These are phyloP conservation scores for Lineus longissimus DNA, from an alignment of 1,140 invertebrate genomes.

Conservation along the genomic window DNA sequence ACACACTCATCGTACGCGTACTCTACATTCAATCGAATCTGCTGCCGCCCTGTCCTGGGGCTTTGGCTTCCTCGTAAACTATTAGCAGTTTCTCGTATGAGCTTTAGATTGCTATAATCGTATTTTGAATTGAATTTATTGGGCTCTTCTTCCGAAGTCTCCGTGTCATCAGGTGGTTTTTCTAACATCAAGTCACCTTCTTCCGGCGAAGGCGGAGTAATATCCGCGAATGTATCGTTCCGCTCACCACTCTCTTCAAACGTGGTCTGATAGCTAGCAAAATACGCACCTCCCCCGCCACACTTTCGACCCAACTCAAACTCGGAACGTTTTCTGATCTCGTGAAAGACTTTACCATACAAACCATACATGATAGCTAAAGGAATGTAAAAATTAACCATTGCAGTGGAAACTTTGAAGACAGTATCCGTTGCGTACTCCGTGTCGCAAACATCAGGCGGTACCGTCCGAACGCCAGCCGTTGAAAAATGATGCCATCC, in stretches of 20 bases:
- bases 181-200: background rate
- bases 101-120: background rate
- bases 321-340: slow-evolving; percentile 56
- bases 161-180: background rate
- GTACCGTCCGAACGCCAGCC: slow-evolving; percentile 41
- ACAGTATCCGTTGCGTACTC: slow-evolving; percentile 58
- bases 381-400: slow-evolving; percentile 61
- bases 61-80: background rate
- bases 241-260: slow-evolving; percentile 25
- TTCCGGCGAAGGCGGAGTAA: slow-evolving; percentile 5
- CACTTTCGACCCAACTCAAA: slow-evolving; percentile 49
- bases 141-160: background rate
- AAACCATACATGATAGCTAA: slow-evolving; percentile 58
- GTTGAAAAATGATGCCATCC: slow-evolving; percentile 56
- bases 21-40: slow-evolving; percentile 25
- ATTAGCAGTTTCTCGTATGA: background rate
- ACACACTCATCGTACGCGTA: slow-evolving; percentile 48
- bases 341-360: slow-evolving; percentile 58
- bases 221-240: slow-evolving; percentile 16
- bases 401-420: slow-evolving; percentile 58
- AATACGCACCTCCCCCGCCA: slow-evolving; percentile 13
- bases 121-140: background rate
- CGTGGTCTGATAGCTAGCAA: background rate
- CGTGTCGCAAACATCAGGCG: slow-evolving; percentile 56
- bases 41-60: background rate